A percentile compares a stretch with the other conserved stretches of the same genome.
Evolutionary conservation across 2,113 vertebrate genomes (phyloP).

Genomic region (Dicrurus megarhynchus): DNA sequence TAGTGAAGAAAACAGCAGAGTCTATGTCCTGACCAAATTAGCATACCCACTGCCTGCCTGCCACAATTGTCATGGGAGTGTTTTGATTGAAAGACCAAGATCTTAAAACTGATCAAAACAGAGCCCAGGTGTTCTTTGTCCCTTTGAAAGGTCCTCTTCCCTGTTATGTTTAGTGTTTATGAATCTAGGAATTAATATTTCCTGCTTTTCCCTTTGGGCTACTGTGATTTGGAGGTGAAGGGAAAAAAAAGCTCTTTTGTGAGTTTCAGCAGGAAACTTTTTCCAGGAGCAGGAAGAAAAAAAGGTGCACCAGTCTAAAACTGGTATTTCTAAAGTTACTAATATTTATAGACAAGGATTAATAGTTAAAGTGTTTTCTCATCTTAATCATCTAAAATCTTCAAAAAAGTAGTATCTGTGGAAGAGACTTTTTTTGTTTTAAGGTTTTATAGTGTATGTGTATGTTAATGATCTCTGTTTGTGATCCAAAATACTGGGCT

Average conservation of each 20-base stretch:
- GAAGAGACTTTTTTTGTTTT: neutral
- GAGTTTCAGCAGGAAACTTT: neutral
- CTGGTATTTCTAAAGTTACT: neutral
- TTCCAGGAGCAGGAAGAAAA: neutral
- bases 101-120: neutral
- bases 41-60: neutral
- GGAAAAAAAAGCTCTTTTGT: neutral
- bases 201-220: neutral
- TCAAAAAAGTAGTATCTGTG: neutral
- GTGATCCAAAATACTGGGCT: neutral
- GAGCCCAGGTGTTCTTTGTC: neutral
- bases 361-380: neutral
- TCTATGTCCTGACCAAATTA: neutral
- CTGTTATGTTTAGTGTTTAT: neutral
- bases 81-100: neutral
- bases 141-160: neutral
- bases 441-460: accelerated
- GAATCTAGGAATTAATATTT: neutral
- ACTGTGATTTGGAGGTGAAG: neutral
- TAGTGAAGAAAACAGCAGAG: neutral
- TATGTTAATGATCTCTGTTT: neutral
- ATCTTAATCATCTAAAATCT: neutral
- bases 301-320: accelerated
- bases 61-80: neutral
- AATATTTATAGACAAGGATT: neutral